Conservation (phyloP, 2,113 vertebrate genomes). For the Syrrhaptes paradoxus region DNA sequence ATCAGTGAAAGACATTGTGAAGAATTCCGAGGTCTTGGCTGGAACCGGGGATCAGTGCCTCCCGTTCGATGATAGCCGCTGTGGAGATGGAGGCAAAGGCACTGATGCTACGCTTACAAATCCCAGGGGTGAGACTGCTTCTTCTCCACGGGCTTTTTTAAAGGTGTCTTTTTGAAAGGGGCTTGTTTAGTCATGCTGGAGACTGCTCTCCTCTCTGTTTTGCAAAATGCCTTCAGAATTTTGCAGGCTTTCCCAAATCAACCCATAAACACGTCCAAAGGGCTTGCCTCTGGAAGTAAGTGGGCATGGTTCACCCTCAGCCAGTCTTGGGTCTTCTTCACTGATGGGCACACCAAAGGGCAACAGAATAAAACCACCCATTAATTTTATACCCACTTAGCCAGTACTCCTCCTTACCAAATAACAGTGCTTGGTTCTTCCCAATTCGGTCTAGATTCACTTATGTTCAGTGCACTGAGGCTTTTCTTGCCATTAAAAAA, state of each 20-base stretch:
- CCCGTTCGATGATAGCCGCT: slow-evolving; percentile 94
- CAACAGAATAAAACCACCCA: neutral
- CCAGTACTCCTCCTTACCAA: neutral
- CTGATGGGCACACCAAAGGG: neutral
- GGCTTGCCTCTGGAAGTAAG: neutral
- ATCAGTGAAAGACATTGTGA: slow-evolving; percentile 90
- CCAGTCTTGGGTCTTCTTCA: neutral
- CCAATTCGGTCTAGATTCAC: neutral
- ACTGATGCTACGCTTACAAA: slow-evolving; percentile 93
- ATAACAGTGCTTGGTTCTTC: neutral
- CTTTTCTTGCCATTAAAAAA: neutral
- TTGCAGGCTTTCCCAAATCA: neutral
- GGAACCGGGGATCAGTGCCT: slow-evolving; percentile 98
- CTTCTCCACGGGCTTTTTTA: neutral
- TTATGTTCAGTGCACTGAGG: neutral
- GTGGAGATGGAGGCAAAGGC: slow-evolving; percentile 96
- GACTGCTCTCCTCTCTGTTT: neutral
- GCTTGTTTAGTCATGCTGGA: neutral
- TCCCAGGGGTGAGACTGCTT: slow-evolving; percentile 86
- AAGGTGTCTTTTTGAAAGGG: neutral
- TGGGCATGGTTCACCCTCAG: neutral
- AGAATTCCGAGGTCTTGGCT: slow-evolving; percentile 92
- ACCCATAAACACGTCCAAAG: neutral
- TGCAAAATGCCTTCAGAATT: neutral
- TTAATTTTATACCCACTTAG: neutral